phyloP scores from a whole-genome alignment of 2,797 vertebrate genomes.

The Gobio occitaniae region DNA sequence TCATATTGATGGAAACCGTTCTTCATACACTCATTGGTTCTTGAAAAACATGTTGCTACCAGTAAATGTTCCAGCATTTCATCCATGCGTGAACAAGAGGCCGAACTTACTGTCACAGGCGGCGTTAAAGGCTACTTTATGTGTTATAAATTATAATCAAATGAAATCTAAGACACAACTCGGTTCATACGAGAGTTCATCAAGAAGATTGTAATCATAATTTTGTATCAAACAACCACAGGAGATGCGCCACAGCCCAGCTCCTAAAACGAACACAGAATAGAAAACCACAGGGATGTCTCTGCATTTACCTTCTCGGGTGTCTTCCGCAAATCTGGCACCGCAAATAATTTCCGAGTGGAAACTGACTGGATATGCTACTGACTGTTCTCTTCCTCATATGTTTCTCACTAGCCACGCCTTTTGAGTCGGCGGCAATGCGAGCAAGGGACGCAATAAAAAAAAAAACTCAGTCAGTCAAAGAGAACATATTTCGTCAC shows the following conservation, averaged over 20 bases:
- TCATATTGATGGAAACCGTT: background rate
- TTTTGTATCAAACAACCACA: background rate
- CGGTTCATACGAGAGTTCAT: background rate
- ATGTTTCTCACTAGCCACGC: slow-evolving; percentile 3
- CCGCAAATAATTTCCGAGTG: background rate
- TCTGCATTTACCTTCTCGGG: background rate
- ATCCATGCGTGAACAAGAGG: background rate
- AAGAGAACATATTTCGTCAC: background rate
- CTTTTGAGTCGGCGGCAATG: background rate
- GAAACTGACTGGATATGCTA: background rate
- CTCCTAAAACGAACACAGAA: background rate
- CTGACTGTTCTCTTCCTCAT: background rate
- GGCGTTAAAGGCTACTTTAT: no score
- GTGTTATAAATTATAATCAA: background rate
- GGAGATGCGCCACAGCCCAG: background rate
- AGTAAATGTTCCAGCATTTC: background rate
- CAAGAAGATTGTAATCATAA: background rate
- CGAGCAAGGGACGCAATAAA: no score
- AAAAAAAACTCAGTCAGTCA: no score
- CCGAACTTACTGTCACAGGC: background rate
- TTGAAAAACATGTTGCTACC: background rate
- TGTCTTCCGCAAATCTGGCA: slow-evolving; percentile 6
- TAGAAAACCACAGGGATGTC: background rate
- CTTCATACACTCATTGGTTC: background rate
- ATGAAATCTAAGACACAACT: background rate